Evolutionary conservation across 2,888 invertebrate genomes (phyloP).

Genomic region (Spatulosminthurus flaviceps): DNA sequence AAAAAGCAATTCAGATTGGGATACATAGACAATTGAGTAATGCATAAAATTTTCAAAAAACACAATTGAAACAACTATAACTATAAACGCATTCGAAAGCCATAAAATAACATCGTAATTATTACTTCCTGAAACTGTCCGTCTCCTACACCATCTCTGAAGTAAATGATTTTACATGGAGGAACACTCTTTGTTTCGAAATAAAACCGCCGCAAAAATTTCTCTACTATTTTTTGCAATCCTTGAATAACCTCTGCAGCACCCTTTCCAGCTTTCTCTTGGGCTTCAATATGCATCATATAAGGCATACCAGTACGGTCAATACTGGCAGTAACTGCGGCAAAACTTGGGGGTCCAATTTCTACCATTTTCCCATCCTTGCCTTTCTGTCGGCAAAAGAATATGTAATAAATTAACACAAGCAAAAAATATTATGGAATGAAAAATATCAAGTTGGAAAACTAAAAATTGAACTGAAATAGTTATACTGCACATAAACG

Average conservation of each 20-base stretch:
- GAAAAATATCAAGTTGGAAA: too few species aligned
- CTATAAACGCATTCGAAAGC: too few species aligned
- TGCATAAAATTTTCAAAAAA: not conserved
- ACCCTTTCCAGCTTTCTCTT: conserved; percentile 46
- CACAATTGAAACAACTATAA: not conserved
- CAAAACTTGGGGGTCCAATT: conserved; percentile 46
- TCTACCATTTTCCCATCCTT: conserved; percentile 36
- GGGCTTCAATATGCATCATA: conserved; percentile 57
- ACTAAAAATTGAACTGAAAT: too few species aligned
- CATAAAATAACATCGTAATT: too few species aligned
- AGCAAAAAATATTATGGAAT: not conserved
- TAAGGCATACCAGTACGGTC: conserved; percentile 56
- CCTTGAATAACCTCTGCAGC: conserved; percentile 56
- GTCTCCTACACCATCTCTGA: conserved; percentile 66
- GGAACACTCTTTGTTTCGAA: conserved; percentile 51
- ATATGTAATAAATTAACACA: not conserved
- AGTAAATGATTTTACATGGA: conserved; percentile 65
- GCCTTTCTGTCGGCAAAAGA: conserved; percentile 45
- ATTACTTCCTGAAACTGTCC: conserved; percentile 65
- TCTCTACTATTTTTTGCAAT: conserved; percentile 54
- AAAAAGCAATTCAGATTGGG: too few species aligned
- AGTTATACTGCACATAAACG: too few species aligned
- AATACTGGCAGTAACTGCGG: conserved; percentile 55
- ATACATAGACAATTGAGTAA: not conserved
- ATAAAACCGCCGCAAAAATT: conserved; percentile 59